Percentiles rank a stretch among this genome's conserved stretches.
These are phyloP conservation scores for Gobius niger DNA, from an alignment of 2,113 vertebrate species.

Conservation along the genomic window DNA sequence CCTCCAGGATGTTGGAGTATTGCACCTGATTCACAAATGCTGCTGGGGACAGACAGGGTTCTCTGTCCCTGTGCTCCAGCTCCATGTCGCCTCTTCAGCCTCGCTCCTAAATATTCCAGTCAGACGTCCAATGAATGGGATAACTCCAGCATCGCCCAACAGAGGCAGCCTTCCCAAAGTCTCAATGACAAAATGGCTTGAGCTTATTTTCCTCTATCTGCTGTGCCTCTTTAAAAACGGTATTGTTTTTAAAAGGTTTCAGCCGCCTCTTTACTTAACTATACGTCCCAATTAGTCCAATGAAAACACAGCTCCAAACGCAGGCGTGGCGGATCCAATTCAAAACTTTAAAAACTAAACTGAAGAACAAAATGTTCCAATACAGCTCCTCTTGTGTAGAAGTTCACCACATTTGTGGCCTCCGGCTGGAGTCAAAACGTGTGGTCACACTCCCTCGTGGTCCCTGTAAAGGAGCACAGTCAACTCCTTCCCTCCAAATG, in stretches of 20 bases:
- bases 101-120: slow-evolving; percentile 47
- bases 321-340: slow-evolving; percentile 20
- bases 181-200: slow-evolving; percentile 15
- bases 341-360: slow-evolving; percentile 53
- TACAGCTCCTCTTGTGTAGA: slow-evolving; percentile 44
- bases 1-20: slow-evolving; percentile 88
- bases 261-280: slow-evolving; percentile 41
- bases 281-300: slow-evolving; percentile 46
- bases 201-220: slow-evolving; percentile 29
- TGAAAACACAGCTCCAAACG: slow-evolving; percentile 35
- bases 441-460: slow-evolving; percentile 40
- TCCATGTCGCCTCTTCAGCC: slow-evolving; percentile 61
- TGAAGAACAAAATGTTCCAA: slow-evolving; percentile 52
- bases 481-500: slow-evolving; percentile 54
- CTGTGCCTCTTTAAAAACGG: slow-evolving; percentile 26
- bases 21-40: slow-evolving; percentile 89
- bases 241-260: slow-evolving; percentile 35
- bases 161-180: slow-evolving; percentile 17
- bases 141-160: slow-evolving; percentile 54
- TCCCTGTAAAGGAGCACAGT: slow-evolving; percentile 20
- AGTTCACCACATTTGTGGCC: slow-evolving; percentile 40
- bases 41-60: slow-evolving; percentile 82
- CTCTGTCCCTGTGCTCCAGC: slow-evolving; percentile 65
- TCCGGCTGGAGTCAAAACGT: slow-evolving; percentile 34
- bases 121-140: slow-evolving; percentile 38